Evolutionary conservation across 2,113 vertebrate species (phyloP).

Genomic region (Saccopteryx leptura): DNA sequence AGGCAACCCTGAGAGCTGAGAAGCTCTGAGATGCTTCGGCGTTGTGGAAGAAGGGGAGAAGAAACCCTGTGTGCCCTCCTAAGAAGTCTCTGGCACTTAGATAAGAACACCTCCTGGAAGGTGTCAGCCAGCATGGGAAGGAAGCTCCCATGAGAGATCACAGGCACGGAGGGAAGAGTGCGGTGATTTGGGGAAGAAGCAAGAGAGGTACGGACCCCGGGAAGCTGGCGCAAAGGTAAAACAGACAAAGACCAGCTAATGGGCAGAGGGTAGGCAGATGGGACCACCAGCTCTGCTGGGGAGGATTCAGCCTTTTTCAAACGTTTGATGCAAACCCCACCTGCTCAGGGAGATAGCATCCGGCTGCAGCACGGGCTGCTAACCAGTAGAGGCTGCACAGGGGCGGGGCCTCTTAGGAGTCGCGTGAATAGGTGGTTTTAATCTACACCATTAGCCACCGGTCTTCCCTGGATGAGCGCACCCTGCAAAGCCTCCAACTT

Average conservation of each 20-base stretch:
- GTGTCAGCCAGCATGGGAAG: neutral
- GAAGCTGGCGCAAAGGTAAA: accelerated
- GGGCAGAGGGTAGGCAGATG: neutral
- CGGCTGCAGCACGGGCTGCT: no score
- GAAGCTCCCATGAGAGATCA: neutral
- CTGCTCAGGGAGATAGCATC: neutral
- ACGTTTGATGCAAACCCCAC: neutral
- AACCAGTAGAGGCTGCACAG: neutral
- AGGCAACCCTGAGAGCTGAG: neutral
- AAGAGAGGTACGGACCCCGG: no score
- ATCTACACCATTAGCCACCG: neutral
- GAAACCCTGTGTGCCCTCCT: neutral
- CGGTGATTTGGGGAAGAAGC: no score
- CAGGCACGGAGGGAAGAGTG: neutral
- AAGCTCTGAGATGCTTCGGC: neutral
- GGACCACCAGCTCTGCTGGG: neutral
- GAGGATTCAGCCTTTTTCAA: neutral
- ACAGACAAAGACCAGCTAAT: neutral
- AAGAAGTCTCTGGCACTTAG: neutral
- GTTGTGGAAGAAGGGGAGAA: neutral
- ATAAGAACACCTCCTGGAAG: neutral
- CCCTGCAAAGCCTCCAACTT: neutral
- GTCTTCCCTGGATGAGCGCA: neutral
- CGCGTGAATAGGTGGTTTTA: neutral
- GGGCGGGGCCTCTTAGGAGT: neutral